Base-by-base conservation (phyloP, 2,797 vertebrate species). In the Enteromius mattozi region DNA sequence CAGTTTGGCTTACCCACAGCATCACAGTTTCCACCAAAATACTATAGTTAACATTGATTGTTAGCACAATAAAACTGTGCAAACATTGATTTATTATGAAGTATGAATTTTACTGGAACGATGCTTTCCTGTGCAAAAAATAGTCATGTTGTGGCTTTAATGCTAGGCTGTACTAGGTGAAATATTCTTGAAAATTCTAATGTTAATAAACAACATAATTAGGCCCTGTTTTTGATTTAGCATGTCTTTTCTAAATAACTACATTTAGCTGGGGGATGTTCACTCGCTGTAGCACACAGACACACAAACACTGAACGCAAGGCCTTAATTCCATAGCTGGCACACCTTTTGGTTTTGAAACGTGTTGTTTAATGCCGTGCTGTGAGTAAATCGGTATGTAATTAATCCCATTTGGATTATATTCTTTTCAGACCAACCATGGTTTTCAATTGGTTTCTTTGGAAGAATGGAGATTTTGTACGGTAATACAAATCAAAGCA, bases 361-460 rank as follows among this genome's bases (percentile, higher is more conserved):
- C 21, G 27, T 85, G 63, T 21, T 42, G 21, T 70, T 71, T 63
- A 40, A 63, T 21, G 8, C 74, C 85, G 16, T 77, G 68, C 49
- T 86, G 80, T 42, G 74, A 37, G 71, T 80, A 75, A 85, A 80
- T 83, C 74, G 0, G 59, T 40, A 54, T 78, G 2, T 69, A 59
- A 83, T 86, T 75, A 69, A 83, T 54, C 65, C 42, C 17, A 75
- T 74, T 71, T 78, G 54, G 59, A 78, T 72, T 78, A 54, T 12
- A 49, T 51, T 66, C 33, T 40, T 79, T 65, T 42, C 59, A 54
- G 45, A 56, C 75, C 75, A 45, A 74, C 85, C 72, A 1, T 66
- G 76, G 71, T 49, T 61, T 80, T 17, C 21, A 70, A 27, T 61
- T 47, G 37, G 19, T 56, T 33, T 59, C 37, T 51, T 59, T 61